A percentile compares a stretch with the other conserved stretches of the same genome.
Evolutionary conservation across 2,888 invertebrate genomes (phyloP).

Genomic region (Ametastegia equiseti): DNA sequence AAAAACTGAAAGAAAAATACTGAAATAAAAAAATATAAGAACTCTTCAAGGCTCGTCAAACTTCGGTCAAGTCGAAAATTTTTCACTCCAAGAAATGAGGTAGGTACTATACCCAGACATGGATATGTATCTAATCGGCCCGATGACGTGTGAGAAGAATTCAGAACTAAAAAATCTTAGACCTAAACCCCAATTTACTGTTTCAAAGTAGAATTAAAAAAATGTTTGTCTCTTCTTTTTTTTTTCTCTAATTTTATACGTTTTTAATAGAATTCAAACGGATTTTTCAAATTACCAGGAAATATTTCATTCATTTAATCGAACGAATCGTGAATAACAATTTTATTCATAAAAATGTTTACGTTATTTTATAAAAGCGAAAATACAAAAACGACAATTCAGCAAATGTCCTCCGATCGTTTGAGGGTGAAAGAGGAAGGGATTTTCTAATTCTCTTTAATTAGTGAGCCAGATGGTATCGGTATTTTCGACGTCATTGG

Average conservation of each 20-base stretch:
- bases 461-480: background rate
- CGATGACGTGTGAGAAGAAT: conserved; percentile 4
- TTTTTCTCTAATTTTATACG: background rate
- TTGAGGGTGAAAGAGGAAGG: background rate
- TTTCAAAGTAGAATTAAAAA: no score
- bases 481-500: background rate
- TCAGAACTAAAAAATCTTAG: background rate
- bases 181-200: background rate
- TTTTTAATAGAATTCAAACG: no score
- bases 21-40: background rate
- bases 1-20: no score
- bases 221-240: no score
- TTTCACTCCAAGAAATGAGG: background rate
- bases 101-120: background rate
- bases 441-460: background rate
- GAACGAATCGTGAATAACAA: no score
- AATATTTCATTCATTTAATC: no score
- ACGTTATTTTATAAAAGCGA: no score
- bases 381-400: no score
- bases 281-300: no score
- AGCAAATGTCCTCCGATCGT: background rate
- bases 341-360: no score
- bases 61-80: background rate
- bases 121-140: no score
- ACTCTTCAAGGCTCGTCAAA: background rate